Percentiles rank a stretch among this genome's conserved stretches.
Conservation (phyloP, 2,113 vertebrate species). For the Mellivora capensis region DNA sequence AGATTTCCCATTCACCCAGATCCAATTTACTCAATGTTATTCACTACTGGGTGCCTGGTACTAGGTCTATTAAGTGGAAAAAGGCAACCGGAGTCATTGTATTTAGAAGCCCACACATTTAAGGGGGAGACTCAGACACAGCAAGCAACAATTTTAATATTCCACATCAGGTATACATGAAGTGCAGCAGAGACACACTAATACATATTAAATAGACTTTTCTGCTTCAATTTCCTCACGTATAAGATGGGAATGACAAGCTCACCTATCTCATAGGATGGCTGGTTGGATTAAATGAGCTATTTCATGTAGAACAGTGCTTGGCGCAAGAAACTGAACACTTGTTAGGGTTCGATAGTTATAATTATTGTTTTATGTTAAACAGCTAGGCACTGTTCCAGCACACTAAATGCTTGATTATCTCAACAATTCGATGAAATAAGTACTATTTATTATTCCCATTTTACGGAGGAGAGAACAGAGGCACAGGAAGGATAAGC, state of each 20-base stretch:
- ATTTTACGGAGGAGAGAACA: neutral
- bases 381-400: neutral
- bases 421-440: neutral
- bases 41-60: neutral
- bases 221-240: neutral
- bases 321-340: neutral
- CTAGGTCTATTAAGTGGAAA: neutral
- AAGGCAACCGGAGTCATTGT: neutral
- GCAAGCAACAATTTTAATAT: neutral
- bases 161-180: neutral
- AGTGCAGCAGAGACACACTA: neutral
- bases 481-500: neutral
- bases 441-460: neutral
- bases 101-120: neutral
- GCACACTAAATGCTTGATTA: neutral
- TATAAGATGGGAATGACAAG: neutral
- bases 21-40: neutral
- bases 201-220: neutral
- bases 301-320: neutral
- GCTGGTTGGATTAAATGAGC: neutral
- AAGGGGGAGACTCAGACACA: neutral
- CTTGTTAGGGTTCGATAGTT: neutral
- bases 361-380: neutral
- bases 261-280: neutral
- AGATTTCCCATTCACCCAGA: neutral